Base-by-base conservation (phyloP, 2,797 vertebrate species). In the Rhabdomys pumilio region DNA sequence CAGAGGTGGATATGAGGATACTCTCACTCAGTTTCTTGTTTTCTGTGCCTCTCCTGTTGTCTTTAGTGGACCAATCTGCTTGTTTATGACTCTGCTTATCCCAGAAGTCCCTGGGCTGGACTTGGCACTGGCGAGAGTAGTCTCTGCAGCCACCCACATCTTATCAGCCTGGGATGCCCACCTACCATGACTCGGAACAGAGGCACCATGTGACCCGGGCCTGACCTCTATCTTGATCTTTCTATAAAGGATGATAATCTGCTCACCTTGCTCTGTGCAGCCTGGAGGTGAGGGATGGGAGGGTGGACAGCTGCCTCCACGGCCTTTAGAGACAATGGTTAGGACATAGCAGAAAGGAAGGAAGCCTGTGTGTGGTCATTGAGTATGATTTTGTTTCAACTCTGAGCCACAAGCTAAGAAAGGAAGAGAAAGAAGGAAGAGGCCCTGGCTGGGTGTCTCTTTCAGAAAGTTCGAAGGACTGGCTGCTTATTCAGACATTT, bases 181-280 rank as follows among this genome's bases (percentile, higher is more conserved):
- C 13, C 41, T 0, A 12, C 44, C n/a, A 72, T 0, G 4, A 41
- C 47, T 76, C 65, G 38, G 77, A 47, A 55, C 22, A 73, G 31
- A 80, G 6, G 34, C n/a, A 7, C 47, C 75, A 41, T 10, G 1
- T 65, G 53, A 34, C 41, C 53, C 87, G 73, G 44, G 89, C 79
- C 57, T 93, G 55, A 67, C 83, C 83, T 93, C 90, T 69, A 61
- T 53, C 91, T 61, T 86, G 44, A 89, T 82, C 89, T 75, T 92
- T 92, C 65, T 44, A 63, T 31, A 87, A 95, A 41, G 61, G 50
- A 55, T 50, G 67, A 73, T 47, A 19, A 50, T 83, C 8, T 55
- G 50, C 65, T 95, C 76, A 76, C 94, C 91, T 89, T 55, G 26
- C 17, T 79, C 59, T 15, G 24, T 22, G 50, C 8, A 38, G 86